Percentiles rank a stretch among this genome's conserved stretches.
Evolutionary conservation across 2,797 vertebrate genomes (phyloP).

Genomic region (Gouania willdenowi): DNA sequence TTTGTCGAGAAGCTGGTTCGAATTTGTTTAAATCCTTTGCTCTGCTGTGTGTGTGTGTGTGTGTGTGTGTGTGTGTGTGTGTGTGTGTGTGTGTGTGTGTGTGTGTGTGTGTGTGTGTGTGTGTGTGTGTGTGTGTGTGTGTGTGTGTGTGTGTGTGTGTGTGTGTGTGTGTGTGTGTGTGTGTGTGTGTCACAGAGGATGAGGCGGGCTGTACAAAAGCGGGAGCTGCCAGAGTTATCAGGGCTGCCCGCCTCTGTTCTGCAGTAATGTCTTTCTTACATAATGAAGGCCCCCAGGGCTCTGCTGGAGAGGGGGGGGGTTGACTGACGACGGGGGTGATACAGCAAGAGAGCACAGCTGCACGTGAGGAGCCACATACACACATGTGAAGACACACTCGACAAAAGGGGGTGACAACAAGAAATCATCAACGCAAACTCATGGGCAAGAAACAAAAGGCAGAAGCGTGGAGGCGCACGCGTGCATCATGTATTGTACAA

Average conservation of each 20-base stretch:
- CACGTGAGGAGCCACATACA: conserved; percentile 48
- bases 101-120: conserved; percentile 9
- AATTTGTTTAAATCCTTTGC: too few species aligned
- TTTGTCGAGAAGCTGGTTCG: too few species aligned
- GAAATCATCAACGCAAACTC: conserved; percentile 39
- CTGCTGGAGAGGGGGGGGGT: conserved; percentile 45
- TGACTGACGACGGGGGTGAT: conserved; percentile 60
- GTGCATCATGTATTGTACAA: conserved; percentile 34
- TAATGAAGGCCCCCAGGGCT: conserved; percentile 70
- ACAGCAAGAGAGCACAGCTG: conserved; percentile 65
- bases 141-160: conserved; percentile 5
- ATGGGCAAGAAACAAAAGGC: conserved; percentile 35
- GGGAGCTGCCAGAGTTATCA: conserved; percentile 52
- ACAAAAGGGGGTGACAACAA: conserved; percentile 11
- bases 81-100: conserved; percentile 5
- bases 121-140: conserved; percentile 5
- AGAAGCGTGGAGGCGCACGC: conserved; percentile 26
- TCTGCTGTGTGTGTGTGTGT: too few species aligned
- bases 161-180: conserved; percentile 5
- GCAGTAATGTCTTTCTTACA: conserved; percentile 73
- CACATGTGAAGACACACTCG: conserved; percentile 19
- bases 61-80: conserved; percentile 8
- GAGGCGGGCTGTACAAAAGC: conserved; percentile 32
- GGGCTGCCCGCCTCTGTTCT: conserved; percentile 54
- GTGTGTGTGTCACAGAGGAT: conserved; percentile 14